Evolutionary conservation across 2,113 vertebrate species (phyloP).

Genomic region (Tragelaphus buxtoni): DNA sequence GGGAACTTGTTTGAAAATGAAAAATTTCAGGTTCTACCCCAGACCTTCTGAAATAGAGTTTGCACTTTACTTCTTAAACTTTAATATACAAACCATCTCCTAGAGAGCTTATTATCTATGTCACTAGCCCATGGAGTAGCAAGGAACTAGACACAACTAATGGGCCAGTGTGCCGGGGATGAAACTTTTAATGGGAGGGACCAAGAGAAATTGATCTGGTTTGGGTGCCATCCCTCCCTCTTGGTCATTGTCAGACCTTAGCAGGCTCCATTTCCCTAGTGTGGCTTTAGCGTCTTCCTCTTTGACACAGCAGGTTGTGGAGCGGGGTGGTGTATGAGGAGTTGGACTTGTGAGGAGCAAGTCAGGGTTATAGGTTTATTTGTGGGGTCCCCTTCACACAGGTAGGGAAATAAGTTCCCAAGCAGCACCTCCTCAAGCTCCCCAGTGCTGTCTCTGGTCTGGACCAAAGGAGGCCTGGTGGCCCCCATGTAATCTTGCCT

Average conservation of each 20-base stretch:
- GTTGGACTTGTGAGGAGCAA: neutral
- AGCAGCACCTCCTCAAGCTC: neutral
- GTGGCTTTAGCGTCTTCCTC: neutral
- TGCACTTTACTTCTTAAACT: neutral
- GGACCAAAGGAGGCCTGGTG: neutral
- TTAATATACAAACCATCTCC: neutral
- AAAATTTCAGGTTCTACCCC: neutral
- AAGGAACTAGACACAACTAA: neutral
- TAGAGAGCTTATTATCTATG: neutral
- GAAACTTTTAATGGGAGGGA: neutral
- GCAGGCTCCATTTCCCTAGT: neutral
- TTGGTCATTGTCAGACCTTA: neutral
- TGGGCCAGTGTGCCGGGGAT: neutral
- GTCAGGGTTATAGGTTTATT: neutral
- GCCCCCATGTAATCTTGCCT: neutral
- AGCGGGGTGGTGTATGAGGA: neutral
- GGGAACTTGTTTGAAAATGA: neutral
- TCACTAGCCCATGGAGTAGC: neutral
- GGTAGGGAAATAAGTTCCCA: neutral
- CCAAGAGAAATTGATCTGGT: neutral
- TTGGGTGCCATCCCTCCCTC: neutral
- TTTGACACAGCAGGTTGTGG: neutral
- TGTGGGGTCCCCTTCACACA: neutral
- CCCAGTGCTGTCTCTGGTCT: neutral
- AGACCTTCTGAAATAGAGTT: slow-evolving; percentile 13